Evolutionary conservation across 2,797 vertebrate genomes (phyloP).

Genomic region (Tapera naevia): DNA sequence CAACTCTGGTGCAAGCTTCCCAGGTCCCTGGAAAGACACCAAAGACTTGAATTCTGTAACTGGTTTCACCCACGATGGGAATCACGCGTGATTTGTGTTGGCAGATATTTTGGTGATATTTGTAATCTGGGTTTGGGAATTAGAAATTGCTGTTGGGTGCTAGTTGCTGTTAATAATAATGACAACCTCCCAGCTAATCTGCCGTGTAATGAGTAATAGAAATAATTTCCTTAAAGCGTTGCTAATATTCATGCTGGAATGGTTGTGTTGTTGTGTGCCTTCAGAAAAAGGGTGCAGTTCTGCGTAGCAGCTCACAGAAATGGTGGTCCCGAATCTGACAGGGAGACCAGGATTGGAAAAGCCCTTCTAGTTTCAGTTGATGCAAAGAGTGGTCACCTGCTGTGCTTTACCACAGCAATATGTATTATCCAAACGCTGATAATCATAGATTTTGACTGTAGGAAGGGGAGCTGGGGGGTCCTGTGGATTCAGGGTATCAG

Average conservation of each 20-base stretch:
- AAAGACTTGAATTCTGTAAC: neutral
- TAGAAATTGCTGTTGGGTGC: neutral
- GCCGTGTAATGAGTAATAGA: neutral
- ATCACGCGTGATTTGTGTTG: neutral
- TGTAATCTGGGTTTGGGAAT: conserved; percentile 5
- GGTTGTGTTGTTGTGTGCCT: neutral
- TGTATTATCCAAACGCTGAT: neutral
- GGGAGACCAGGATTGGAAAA: neutral
- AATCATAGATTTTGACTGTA: fast-evolving
- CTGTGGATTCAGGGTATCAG: fast-evolving
- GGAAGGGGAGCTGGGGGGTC: neutral
- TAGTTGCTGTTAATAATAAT: conserved; percentile 14
- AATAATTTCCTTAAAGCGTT: neutral
- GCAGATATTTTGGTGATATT: neutral
- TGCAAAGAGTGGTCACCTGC: neutral
- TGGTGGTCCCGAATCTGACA: fast-evolving
- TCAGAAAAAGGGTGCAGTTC: neutral
- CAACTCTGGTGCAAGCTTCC: conserved; percentile 10
- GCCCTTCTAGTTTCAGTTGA: neutral
- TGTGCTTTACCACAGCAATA: neutral
- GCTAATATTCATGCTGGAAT: neutral
- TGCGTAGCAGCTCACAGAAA: neutral
- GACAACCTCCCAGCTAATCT: neutral
- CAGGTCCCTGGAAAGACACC: conserved; percentile 22
- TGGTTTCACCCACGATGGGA: conserved; percentile 1